These are phyloP conservation scores for Varanus komodoensis DNA, from an alignment of 2,113 vertebrate species.

Conservation along the genomic window DNA sequence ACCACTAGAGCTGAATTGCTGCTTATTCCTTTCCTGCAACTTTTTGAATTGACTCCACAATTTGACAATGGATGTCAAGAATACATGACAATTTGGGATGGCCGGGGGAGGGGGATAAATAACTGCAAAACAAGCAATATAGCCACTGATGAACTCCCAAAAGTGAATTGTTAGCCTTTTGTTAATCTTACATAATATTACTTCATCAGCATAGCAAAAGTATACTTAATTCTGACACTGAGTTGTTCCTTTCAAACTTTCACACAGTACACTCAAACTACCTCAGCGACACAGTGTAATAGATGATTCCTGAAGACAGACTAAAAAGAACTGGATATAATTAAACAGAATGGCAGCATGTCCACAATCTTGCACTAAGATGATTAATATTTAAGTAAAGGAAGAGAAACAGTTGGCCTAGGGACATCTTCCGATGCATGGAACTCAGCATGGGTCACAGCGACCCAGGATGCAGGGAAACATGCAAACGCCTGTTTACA, in stretches of 20 bases:
- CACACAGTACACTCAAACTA: constrained; percentile 48
- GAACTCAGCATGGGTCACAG: background rate
- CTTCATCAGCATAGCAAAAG: constrained; percentile 55
- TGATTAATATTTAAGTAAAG: constrained; percentile 23
- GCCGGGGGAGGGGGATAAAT: too few relatives aligned
- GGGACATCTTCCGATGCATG: background rate
- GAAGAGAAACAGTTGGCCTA: background rate
- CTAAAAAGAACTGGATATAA: constrained; percentile 25
- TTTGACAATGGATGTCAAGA: background rate
- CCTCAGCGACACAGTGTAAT: constrained; percentile 17
- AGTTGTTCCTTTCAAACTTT: constrained; percentile 60
- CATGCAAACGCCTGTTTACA: background rate
- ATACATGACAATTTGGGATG: background rate
- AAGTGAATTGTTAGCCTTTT: constrained; percentile 24
- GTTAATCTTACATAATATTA: constrained; percentile 50
- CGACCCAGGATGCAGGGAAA: background rate
- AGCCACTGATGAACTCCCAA: background rate
- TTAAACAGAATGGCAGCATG: background rate
- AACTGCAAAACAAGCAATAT: background rate
- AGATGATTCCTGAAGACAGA: constrained; percentile 53
- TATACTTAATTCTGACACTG: constrained; percentile 52
- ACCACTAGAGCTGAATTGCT: background rate
- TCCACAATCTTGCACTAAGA: background rate
- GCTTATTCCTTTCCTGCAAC: background rate
- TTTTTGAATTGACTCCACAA: background rate